Percentiles rank a stretch among this genome's conserved stretches.
These are phyloP conservation scores for Cetonia aurata DNA, from an alignment of 2,888 invertebrate species.

Conservation along the genomic window DNA sequence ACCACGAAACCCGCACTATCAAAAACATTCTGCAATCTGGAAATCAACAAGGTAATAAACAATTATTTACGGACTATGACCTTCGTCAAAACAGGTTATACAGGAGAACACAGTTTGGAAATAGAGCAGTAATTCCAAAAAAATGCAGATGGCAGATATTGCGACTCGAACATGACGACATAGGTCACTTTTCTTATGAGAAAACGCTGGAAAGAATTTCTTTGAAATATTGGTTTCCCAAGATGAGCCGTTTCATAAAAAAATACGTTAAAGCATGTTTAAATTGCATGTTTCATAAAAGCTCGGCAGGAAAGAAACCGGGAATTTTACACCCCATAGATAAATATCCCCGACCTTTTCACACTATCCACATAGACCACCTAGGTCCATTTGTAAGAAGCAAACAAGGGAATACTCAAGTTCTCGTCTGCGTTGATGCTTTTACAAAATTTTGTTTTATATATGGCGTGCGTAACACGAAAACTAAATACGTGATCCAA, in stretches of 20 bases:
- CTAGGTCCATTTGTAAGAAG: slow-evolving; percentile 33
- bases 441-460: no score
- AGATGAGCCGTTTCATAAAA: slow-evolving; percentile 58
- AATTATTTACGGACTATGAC: no score
- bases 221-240: slow-evolving; percentile 44
- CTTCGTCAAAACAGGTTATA: no score
- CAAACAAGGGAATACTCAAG: not conserved
- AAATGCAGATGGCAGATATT: slow-evolving; percentile 23
- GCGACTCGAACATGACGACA: slow-evolving; percentile 19
- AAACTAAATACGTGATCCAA: no score
- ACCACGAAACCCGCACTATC: no score
- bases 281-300: slow-evolving; percentile 50
- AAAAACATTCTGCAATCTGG: no score
- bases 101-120: no score
- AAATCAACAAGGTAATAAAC: no score
- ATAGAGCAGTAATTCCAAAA: no score
- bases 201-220: slow-evolving; percentile 9
- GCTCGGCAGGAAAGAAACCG: slow-evolving; percentile 48
- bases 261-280: slow-evolving; percentile 55
- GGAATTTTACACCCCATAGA: slow-evolving; percentile 44
- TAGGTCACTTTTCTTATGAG: slow-evolving; percentile 1
- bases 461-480: no score
- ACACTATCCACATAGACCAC: slow-evolving; percentile 35
- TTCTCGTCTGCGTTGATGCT: slow-evolving; percentile 14
- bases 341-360: slow-evolving; percentile 20